Percentiles rank a stretch among this genome's conserved stretches.
Conservation (phyloP, 2,888 invertebrate genomes). For the Argynnis bischoffii region DNA sequence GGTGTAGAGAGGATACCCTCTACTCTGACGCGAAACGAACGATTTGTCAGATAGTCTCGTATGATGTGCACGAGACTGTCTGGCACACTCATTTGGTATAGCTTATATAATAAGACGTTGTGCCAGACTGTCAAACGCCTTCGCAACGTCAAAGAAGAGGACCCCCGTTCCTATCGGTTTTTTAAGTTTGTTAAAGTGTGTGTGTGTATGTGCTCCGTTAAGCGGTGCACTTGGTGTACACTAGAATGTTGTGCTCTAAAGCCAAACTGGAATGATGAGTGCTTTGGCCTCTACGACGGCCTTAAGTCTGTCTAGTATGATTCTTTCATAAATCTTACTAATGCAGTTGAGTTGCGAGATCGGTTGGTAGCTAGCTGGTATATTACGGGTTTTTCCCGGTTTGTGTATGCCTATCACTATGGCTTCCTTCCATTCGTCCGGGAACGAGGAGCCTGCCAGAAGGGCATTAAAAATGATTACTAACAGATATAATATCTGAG, state of each 20-base stretch:
- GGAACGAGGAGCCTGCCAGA: too few species aligned
- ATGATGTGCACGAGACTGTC: not conserved
- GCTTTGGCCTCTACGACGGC: not conserved
- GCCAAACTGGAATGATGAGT: slow-evolving; percentile 32
- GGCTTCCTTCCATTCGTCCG: slow-evolving; percentile 33
- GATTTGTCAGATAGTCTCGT: too few species aligned
- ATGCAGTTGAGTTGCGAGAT: slow-evolving; percentile 17
- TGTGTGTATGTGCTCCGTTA: slow-evolving; percentile 34
- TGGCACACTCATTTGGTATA: not conserved
- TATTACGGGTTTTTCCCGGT: slow-evolving; percentile 13
- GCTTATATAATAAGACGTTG: not conserved
- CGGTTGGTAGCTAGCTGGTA: slow-evolving; percentile 18
- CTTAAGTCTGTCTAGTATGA: slow-evolving; percentile 4
- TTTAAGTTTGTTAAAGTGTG: too few species aligned
- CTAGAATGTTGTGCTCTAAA: slow-evolving; percentile 30
- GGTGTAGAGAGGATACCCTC: too few species aligned
- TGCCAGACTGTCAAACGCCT: slow-evolving; percentile 16
- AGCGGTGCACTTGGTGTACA: slow-evolving; percentile 32
- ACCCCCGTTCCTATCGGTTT: too few species aligned
- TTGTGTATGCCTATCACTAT: slow-evolving; percentile 33
- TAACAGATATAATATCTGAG: too few species aligned
- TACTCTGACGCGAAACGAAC: too few species aligned
- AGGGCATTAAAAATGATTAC: too few species aligned
- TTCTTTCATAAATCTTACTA: slow-evolving; percentile 15
- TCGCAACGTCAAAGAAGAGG: too few species aligned